Base-by-base conservation (phyloP, 2,113 vertebrate genomes). In the Pseudopodoces humilis region DNA sequence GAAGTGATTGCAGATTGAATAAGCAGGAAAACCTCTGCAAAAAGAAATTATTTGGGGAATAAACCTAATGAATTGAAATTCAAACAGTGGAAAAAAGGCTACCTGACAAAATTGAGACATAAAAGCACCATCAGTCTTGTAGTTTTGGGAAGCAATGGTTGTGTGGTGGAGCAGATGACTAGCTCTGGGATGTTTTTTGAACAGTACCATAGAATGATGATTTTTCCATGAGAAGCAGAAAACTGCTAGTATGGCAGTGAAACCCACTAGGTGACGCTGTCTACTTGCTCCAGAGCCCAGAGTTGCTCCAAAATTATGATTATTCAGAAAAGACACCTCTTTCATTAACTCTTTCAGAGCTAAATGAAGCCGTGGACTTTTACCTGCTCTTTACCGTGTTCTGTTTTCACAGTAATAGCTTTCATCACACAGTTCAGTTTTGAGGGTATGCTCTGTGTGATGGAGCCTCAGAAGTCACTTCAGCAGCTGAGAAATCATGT, bases 181-280 rank as follows among this genome's bases (percentile, higher is more conserved):
- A 16, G 58, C 19, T 68, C 35, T 25, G 53, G 15, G 15, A 2
- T 27, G 46, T 69, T 85, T 35, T 47, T 16, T 5, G 44, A 56
- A 3, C 15, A 46, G 4, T 5, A 9, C 28, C 6, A 2, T 0
- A 9, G 13, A 21, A 19, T 3, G 7, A 19, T 3, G 17, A 43
- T 17, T 62, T 79, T 72, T 64, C 11, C 22, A 1, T 0, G 13
- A 43, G 13, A 5, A 63, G 31, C 23, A 68, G 59, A 65, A 79
- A 23, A 25, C 7, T 7, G 30, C 6, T 14, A 12, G 16, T 3
- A 14, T 3, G 15, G 41, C 44, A 50, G 16, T 19, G 55, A 78
- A 1, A 11, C 7, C 11, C 98, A 98, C 97, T 95, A 98, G 98
- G 94, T 97, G 98, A 95, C 41, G 95, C 95, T 97, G 90, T 87